Evolutionary conservation across 2,888 invertebrate genomes (phyloP).

Genomic region (Sphinx pinastri): DNA sequence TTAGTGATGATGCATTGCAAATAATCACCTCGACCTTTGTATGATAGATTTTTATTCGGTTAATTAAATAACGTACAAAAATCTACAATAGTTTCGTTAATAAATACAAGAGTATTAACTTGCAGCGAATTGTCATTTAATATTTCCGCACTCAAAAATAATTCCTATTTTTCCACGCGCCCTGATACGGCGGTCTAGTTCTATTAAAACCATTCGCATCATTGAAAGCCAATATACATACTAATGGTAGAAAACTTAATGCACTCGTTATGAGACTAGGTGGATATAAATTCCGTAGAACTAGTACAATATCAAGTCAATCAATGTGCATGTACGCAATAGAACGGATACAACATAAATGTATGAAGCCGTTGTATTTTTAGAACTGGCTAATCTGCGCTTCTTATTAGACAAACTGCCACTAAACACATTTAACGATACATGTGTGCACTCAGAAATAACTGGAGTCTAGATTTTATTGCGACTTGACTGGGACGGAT

Average conservation of each 20-base stretch:
- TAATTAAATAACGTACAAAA: no score
- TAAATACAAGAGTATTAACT: no score
- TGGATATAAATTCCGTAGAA: background rate
- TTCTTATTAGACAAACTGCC: slow-evolving; percentile 30
- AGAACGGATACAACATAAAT: background rate
- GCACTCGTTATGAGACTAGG: background rate
- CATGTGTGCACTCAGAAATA: slow-evolving; percentile 33
- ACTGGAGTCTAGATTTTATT: slow-evolving; percentile 30
- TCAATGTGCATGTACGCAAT: slow-evolving; percentile 19
- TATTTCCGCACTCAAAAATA: background rate
- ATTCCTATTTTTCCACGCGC: background rate
- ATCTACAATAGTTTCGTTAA: no score
- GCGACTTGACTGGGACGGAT: slow-evolving; percentile 13
- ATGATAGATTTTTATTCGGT: no score
- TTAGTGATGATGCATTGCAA: background rate
- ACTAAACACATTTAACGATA: slow-evolving; percentile 39
- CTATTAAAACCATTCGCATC: slow-evolving; percentile 2
- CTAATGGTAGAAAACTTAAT: background rate
- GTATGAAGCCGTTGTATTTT: slow-evolving; percentile 27
- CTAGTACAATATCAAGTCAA: slow-evolving; percentile 18
- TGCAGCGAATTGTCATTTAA: no score
- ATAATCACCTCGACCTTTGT: no score
- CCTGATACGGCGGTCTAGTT: background rate
- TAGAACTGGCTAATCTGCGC: slow-evolving; percentile 27
- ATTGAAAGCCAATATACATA: slow-evolving; percentile 3